Evolutionary conservation across 2,888 invertebrate genomes (phyloP), one percentile per base, ranked within the genome.

Genomic region (Heteromyza rotundicornis): DNA sequence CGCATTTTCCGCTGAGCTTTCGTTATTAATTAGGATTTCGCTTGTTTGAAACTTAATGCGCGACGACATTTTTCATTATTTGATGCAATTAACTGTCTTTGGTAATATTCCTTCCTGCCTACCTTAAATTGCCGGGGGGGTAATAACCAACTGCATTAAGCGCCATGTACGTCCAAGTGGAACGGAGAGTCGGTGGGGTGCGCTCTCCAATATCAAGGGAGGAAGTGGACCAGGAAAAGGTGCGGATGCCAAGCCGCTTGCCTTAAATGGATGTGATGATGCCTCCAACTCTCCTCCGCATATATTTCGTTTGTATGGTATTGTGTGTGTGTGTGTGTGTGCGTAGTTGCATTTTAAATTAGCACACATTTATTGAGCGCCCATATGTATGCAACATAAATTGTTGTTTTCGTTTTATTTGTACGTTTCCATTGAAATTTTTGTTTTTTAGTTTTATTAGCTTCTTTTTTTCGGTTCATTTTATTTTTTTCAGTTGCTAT

Each of bases 301-400:
- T 20, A 50, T 52, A 53, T 36, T 23, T 47, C 14, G 40, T 40
- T 40, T 24, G 44, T 59, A n/a, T n/a, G 52, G 52, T 53, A 47
- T 20, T 20, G 19, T 27, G 8, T 60, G 3, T 20, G 19, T 62
- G 7, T 62, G 35, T 54, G 57, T 59, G 65, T 62, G 40, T 67
- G 65, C 62, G 66, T 68, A 57, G 51, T 57, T 59, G 73, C 74
- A 80, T 80, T 78, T 79, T 74, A 79, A 78, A 79, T 80, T 80
- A 79, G 79, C 73, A 69, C 68, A 69, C 71, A 70, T 65, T 60
- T 64, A 65, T 63, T 65, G 64, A 66, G 62, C 63, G 59, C 57
- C 56, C 57, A 49, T 36, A 59, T 59, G 35, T 51, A 47, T 58
- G 54, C 57, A 55, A 50, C 50, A 35, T 35, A 57, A 57, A 50